Percentiles rank a stretch among this genome's conserved stretches.
Conservation (phyloP, 2,888 invertebrate species). For the Diaprepes abbreviatus region DNA sequence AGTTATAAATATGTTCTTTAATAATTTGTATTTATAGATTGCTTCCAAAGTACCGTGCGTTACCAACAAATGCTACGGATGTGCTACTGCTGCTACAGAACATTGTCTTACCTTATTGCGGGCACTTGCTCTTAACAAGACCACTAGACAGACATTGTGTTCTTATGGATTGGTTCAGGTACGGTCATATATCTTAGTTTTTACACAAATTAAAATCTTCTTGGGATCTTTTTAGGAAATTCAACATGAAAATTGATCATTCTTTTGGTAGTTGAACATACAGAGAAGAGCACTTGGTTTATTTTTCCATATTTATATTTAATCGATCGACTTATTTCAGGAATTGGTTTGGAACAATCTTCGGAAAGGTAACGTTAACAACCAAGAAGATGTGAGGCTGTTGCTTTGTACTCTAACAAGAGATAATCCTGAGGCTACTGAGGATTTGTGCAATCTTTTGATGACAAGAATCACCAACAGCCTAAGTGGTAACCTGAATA, state of each 20-base stretch:
- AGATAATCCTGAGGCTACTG: conserved; percentile 86
- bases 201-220: conserved; percentile 68
- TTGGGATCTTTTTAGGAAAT: no score
- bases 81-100: conserved; percentile 91
- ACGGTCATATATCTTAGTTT: conserved; percentile 76
- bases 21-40: conserved; percentile 34
- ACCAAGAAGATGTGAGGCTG: conserved; percentile 91
- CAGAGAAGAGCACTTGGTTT: no score
- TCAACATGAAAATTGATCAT: no score
- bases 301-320: no score
- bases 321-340: conserved; percentile 8
- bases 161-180: conserved; percentile 86
- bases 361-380: conserved; percentile 80
- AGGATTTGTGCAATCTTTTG: conserved; percentile 85
- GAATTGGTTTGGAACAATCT: conserved; percentile 85
- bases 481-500: conserved; percentile 79
- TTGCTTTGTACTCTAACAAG: conserved; percentile 90
- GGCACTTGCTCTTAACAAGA: conserved; percentile 86
- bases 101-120: conserved; percentile 93
- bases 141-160: conserved; percentile 82
- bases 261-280: no score
- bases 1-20: no score
- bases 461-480: conserved; percentile 88
- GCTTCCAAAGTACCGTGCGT: conserved; percentile 54
- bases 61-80: conserved; percentile 85